Evolutionary conservation across 2,113 vertebrate genomes (phyloP).

Genomic region (Marmota monax): DNA sequence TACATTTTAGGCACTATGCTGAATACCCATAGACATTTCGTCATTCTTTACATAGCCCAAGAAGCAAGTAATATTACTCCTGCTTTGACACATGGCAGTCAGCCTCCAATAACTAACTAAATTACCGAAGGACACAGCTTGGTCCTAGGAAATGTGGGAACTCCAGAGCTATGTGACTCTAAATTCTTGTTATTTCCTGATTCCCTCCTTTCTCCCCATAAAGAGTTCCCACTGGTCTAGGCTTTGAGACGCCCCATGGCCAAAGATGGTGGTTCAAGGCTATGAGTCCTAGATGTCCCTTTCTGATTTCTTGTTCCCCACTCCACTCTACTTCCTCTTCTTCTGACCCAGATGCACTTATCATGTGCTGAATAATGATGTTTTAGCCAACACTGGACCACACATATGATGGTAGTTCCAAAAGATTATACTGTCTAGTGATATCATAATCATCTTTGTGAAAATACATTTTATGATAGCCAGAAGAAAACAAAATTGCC

Average conservation of each 20-base stretch:
- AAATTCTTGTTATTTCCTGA: background rate
- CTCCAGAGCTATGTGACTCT: background rate
- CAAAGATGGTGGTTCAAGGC: background rate
- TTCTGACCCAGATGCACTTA: background rate
- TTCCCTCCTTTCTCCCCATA: background rate
- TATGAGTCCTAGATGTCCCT: background rate
- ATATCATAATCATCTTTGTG: background rate
- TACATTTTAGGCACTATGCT: background rate
- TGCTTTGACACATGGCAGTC: background rate
- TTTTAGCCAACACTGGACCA: background rate
- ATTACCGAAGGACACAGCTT: background rate
- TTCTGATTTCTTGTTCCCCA: background rate
- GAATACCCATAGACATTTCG: background rate
- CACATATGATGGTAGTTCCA: background rate
- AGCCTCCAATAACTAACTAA: background rate
- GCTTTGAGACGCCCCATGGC: background rate
- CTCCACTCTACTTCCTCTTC: background rate
- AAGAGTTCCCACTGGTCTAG: background rate
- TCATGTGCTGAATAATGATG: background rate
- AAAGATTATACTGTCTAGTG: background rate
- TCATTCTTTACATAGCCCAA: background rate
- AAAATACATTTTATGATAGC: background rate
- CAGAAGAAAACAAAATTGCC: background rate
- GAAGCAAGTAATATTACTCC: background rate
- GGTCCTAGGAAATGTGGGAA: background rate